A percentile compares a stretch with the other conserved stretches of the same genome.
These are phyloP conservation scores for Syrphus vitripennis DNA, from an alignment of 2,888 invertebrate species.

Conservation along the genomic window DNA sequence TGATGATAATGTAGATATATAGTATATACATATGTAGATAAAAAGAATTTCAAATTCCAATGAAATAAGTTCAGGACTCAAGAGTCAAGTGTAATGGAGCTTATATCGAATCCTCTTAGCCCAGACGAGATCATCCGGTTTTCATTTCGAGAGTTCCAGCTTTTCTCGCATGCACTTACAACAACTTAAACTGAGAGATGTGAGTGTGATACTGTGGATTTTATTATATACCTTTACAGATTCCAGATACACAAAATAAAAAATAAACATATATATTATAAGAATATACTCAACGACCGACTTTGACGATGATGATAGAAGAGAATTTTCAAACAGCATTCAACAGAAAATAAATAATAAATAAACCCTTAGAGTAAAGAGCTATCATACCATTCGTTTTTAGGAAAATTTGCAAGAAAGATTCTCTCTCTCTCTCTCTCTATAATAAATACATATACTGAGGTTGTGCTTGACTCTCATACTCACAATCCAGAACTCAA, in stretches of 20 bases:
- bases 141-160: slow-evolving; percentile 44
- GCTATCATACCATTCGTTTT: slow-evolving; percentile 39
- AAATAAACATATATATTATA: too few relatives aligned
- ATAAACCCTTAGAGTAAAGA: slow-evolving; percentile 43
- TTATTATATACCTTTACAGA: neutral
- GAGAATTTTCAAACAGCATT: slow-evolving; percentile 63
- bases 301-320: slow-evolving; percentile 46
- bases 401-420: slow-evolving; percentile 3
- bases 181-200: neutral
- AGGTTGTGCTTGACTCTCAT: neutral
- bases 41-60: slow-evolving; percentile 31
- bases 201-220: slow-evolving; percentile 2
- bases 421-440: neutral
- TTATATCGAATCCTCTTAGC: slow-evolving; percentile 61
- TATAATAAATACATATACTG: too few relatives aligned
- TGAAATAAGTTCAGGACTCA: slow-evolving; percentile 23
- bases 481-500: neutral
- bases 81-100: slow-evolving; percentile 57
- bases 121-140: slow-evolving; percentile 48
- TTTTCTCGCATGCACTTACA: slow-evolving; percentile 47
- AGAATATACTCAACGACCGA: neutral
- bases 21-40: neutral
- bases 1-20: neutral
- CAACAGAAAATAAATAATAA: slow-evolving; percentile 60
- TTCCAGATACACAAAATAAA: slow-evolving; percentile 2